Base-by-base conservation (phyloP, 1,140 invertebrate species). In the Trichonephila inaurata region DNA sequence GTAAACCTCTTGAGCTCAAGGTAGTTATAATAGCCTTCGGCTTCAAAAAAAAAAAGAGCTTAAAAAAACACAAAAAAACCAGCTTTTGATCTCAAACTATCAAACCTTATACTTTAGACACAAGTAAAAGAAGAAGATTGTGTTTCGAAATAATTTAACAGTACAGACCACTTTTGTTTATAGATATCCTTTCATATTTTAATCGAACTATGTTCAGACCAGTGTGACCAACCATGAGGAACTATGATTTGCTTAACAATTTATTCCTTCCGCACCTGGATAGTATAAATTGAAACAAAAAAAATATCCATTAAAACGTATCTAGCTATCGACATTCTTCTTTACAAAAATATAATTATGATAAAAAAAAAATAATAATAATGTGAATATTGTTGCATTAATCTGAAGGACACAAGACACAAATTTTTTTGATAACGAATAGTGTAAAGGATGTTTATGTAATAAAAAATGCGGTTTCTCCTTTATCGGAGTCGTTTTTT, bases 11-110 rank as follows among this genome's bases (percentile, higher is more conserved):
- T 72, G 69, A 72, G 69, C 10, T 16, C 28, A 72, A 24, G 69
- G 14, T 16, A 66, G 21, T 21, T 66, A 72, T 72, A 72, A 72
- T 72, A 72, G 28, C 69, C 69, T 72, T 33, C 69, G 24, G 69
- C 24, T 24, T 14, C 33, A 40, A 40, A 72, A 16, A 72, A 33
- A 33, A 72, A n/a, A 72, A 72, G 28, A 72, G 2, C 16, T 33
- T 72, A 28, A 28, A 72, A 72, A 72, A 24, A 28, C 10, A 64
- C 14, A 19, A 19, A 64, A 33, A 12, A 33, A 72, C 33, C 33
- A 72, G 12, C n/a, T 72, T 72, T 28, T 28, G 64, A 72, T 72
- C 69, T 72, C 12, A 33, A 72, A 72, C 69, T 72, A 72, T 72
- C 69, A 72, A 24, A 72, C 69, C 28, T 72, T 16, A 72, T 72